Conservation (phyloP, 1,140 invertebrate genomes). For the Meloidogyne floridensis region DNA sequence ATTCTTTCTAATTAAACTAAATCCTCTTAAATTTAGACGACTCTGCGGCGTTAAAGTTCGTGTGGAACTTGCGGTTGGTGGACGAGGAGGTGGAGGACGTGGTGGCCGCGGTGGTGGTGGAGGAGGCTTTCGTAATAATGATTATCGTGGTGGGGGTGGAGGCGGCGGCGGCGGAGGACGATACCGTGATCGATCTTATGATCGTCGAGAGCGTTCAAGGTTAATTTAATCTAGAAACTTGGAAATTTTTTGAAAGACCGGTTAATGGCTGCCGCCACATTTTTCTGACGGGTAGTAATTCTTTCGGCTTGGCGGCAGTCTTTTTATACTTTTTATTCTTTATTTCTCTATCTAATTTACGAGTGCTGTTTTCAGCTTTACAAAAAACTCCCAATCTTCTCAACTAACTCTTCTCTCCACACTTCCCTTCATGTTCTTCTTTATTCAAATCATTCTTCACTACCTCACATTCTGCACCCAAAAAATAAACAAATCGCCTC, state of each 20-base stretch:
- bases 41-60: constrained; percentile 64
- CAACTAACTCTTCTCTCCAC: not conserved
- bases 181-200: not conserved
- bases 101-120: constrained; percentile 46
- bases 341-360: constrained; percentile 31
- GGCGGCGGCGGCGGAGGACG: constrained; percentile 12
- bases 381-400: not conserved
- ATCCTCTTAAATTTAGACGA: constrained; percentile 45
- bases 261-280: too few relatives aligned
- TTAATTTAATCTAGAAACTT: not conserved
- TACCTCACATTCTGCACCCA: not conserved
- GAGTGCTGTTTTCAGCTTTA: constrained; percentile 33
- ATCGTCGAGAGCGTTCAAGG: not conserved
- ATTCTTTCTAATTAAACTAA: not conserved
- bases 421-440: not conserved
- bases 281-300: too few relatives aligned
- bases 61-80: constrained; percentile 59
- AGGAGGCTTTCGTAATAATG: constrained; percentile 41
- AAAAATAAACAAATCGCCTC: not conserved
- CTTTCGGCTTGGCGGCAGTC: too few relatives aligned
- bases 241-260: too few relatives aligned
- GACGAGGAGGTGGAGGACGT: constrained; percentile 47
- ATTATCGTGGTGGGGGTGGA: constrained; percentile 33
- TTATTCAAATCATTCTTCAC: not conserved
- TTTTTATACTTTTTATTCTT: not conserved